Evolutionary conservation across 2,888 invertebrate genomes (phyloP).

Genomic region (Drosophila longiperda): DNA sequence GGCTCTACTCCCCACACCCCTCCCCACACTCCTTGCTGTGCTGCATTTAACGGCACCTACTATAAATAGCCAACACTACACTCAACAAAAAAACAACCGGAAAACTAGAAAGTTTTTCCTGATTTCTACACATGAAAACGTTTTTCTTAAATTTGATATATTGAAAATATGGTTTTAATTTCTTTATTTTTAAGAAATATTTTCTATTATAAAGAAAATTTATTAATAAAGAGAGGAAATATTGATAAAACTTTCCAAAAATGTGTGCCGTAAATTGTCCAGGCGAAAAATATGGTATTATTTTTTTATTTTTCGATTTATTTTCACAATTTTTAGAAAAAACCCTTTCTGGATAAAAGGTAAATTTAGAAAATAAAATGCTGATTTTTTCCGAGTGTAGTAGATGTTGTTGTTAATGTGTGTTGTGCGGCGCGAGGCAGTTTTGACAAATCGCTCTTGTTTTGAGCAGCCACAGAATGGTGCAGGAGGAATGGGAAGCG

Average conservation of each 20-base stretch:
- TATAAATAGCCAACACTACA: conserved; percentile 57
- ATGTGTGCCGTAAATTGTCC: too few relatives aligned
- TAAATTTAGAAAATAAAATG: too few relatives aligned
- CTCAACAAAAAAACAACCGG: background rate
- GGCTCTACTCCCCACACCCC: background rate
- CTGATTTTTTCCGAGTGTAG: background rate
- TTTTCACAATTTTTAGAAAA: too few relatives aligned
- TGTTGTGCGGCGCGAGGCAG: conserved; percentile 8
- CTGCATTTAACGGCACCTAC: conserved; percentile 73
- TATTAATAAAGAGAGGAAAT: too few relatives aligned
- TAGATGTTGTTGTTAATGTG: conserved; percentile 63
- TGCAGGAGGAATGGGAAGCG: background rate
- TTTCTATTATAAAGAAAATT: too few relatives aligned
- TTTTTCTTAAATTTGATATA: too few relatives aligned
- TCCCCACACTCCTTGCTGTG: conserved; percentile 4
- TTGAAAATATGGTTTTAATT: background rate
- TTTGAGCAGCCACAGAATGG: conserved; percentile 11
- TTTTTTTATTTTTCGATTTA: too few relatives aligned
- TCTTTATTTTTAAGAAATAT: background rate
- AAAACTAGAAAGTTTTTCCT: background rate
- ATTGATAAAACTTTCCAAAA: too few relatives aligned
- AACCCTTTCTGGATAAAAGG: too few relatives aligned
- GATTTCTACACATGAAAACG: too few relatives aligned
- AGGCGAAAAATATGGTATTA: too few relatives aligned
- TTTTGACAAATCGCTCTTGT: conserved; percentile 60